These are phyloP conservation scores for Drosophila baimaii DNA, from an alignment of 1,140 invertebrate genomes.

Conservation along the genomic window DNA sequence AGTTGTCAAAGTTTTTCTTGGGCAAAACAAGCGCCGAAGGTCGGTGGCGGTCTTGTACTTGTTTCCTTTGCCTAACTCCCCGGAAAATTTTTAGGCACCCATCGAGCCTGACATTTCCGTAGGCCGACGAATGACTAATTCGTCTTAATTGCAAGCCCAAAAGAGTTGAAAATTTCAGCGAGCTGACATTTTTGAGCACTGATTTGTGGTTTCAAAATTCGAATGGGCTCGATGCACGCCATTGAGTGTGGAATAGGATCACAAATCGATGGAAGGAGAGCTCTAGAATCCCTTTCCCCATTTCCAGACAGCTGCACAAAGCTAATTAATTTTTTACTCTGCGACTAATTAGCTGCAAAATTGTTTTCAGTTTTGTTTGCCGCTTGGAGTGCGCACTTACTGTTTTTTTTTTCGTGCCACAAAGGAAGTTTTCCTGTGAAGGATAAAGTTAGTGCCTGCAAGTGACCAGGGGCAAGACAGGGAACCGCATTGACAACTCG, in stretches of 20 bases:
- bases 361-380: slow-evolving; percentile 34
- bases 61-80: slow-evolving; percentile 30
- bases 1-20: slow-evolving; percentile 15
- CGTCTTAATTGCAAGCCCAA: slow-evolving; percentile 67
- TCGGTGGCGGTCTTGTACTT: slow-evolving; percentile 64
- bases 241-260: slow-evolving; percentile 9
- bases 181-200: slow-evolving; percentile 71
- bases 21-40: slow-evolving; percentile 48
- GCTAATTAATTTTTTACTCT: slow-evolving; percentile 73
- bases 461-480: slow-evolving; percentile 19
- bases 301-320: slow-evolving; percentile 23
- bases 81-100: slow-evolving; percentile 15
- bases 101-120: slow-evolving; percentile 67
- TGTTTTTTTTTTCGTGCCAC: slow-evolving; percentile 5
- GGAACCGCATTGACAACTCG: slow-evolving; percentile 68
- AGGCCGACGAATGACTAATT: slow-evolving; percentile 58
- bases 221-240: slow-evolving; percentile 67
- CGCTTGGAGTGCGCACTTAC: slow-evolving; percentile 56
- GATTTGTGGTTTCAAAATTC: slow-evolving; percentile 46
- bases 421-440: slow-evolving; percentile 29
- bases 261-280: slow-evolving; percentile 33
- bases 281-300: slow-evolving; percentile 39
- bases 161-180: slow-evolving; percentile 20
- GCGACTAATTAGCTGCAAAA: slow-evolving; percentile 74
- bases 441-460: slow-evolving; percentile 43